phyloP scores from a whole-genome alignment of 1,140 invertebrate species.

The Brachionus calyciflorus region DNA sequence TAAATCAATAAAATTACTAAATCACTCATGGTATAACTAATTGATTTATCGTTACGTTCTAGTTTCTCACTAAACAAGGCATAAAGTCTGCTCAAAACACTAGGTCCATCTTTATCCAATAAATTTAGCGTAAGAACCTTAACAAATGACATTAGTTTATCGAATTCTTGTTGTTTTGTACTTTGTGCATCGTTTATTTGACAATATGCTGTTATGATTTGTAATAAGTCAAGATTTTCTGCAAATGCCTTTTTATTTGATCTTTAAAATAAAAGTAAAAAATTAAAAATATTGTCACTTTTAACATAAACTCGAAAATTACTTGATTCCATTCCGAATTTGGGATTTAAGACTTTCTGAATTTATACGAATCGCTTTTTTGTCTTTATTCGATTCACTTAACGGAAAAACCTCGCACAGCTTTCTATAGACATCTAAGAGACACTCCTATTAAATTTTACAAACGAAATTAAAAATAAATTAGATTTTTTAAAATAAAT shows the following conservation, averaged over 20 bases:
- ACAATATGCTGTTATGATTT: constrained; percentile 28
- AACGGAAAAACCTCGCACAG: constrained; percentile 16
- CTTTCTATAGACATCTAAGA: constrained; percentile 32
- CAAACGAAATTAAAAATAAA: not conserved
- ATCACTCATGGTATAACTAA: not conserved
- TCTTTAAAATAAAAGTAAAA: not conserved
- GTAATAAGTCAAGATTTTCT: not conserved
- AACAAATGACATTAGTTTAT: not conserved
- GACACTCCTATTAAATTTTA: not conserved
- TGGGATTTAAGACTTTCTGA: constrained; percentile 8
- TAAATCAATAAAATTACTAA: constrained; percentile 8
- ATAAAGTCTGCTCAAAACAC: constrained; percentile 18
- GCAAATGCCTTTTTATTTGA: constrained; percentile 33
- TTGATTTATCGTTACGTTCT: not conserved
- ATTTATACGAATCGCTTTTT: constrained; percentile 37
- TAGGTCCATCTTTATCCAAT: constrained; percentile 39
- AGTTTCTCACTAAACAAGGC: constrained; percentile 24
- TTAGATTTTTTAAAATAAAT: not conserved
- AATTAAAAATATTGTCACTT: not conserved
- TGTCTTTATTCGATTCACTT: not conserved
- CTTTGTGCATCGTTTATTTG: constrained; percentile 11
- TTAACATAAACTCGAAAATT: not conserved
- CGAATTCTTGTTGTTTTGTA: constrained; percentile 30
- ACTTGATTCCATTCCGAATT: constrained; percentile 38
- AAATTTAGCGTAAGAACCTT: constrained; percentile 1